These are phyloP conservation scores for Melanostoma mellinum DNA, from an alignment of 2,888 invertebrate species.

Conservation along the genomic window DNA sequence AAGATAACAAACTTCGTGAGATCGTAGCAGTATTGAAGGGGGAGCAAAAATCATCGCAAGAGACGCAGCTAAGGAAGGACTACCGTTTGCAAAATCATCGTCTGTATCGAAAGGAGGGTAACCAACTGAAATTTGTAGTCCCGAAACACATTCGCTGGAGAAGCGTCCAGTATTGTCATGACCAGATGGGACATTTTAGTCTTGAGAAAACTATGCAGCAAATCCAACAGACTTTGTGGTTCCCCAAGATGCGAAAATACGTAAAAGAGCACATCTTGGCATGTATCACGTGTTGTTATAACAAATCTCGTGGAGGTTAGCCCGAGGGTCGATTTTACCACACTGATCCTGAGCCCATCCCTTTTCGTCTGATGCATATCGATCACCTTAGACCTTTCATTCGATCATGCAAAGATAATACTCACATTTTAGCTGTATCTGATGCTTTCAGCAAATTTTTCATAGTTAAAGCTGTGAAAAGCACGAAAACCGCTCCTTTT, in stretches of 20 bases:
- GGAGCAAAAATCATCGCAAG: no score
- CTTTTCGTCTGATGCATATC: constrained; percentile 46
- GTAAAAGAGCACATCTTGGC: constrained; percentile 47
- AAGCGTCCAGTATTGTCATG: constrained; percentile 23
- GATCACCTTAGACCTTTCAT: constrained; percentile 60
- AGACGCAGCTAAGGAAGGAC: constrained; percentile 15
- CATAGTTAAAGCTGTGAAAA: constrained; percentile 61
- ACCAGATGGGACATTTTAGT: constrained; percentile 29
- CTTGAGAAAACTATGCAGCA: constrained; percentile 22
- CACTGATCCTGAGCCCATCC: constrained; percentile 1
- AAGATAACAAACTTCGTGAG: no score
- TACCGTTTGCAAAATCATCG: constrained; percentile 27
- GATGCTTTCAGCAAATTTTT: constrained; percentile 68
- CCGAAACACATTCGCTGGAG: constrained; percentile 38
- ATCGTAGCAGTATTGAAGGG: no score
- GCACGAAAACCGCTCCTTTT: constrained; percentile 57
- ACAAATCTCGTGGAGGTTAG: constrained; percentile 7
- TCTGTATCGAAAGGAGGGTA: constrained; percentile 27
- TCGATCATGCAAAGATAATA: constrained; percentile 45
- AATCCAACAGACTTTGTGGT: constrained; percentile 22
- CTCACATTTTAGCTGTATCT: constrained; percentile 48
- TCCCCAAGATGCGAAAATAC: constrained; percentile 58
- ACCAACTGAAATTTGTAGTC: constrained; percentile 29
- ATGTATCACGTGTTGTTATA: constrained; percentile 24
- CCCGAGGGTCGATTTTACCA: neutral